Base-by-base conservation (phyloP, 1,140 invertebrate species). In the Drosophila elegans region DNA sequence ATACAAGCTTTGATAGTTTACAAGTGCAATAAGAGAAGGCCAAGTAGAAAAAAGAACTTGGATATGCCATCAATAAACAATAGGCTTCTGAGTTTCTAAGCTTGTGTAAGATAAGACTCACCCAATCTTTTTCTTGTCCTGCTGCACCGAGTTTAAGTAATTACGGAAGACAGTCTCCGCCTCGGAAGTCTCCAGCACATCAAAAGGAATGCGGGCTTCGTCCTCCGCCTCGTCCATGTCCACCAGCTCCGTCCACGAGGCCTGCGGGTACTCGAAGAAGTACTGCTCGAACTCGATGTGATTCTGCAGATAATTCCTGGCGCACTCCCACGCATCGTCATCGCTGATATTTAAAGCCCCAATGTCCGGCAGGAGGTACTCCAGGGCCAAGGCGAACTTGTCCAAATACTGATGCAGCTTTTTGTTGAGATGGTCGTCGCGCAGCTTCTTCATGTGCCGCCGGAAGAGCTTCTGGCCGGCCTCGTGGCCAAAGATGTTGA, bases 111-210 rank as follows among this genome's bases (percentile, higher is more conserved):
- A 21, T 21, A 21, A 3, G 11, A 68, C 96, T 95, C 94, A 98
- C 97, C 98, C 97, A 86, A 96, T 94, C 93, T 97, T 96, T 90
- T 97, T 96, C 84, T 98, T 96, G 91, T 98, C 97, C 90, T 97
- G 96, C 90, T 98, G 97, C 29, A 98, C 94, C 52, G 96, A 95
- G 91, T 97, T 97, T 27, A 98, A 94, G 93, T 98, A 97, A 86
- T 97, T 98, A 91, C 96, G 96, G 93, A 97, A 99, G 7, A 97
- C 96, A 1, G 95, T 96, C 93, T 98, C 97, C 11, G 97, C 97
- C 91, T 99, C 98, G 46, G 95, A 95, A 3, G 97, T 97, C 80
- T 97, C 96, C 10, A 99, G 93, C 52, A 99, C 96, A 91, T 98
- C 97, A 90, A 97, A 97, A 3, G 98, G 98, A 90, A 99, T 98